phyloP scores from a whole-genome alignment of 2,888 invertebrate species.

The Thereva nobilitata region DNA sequence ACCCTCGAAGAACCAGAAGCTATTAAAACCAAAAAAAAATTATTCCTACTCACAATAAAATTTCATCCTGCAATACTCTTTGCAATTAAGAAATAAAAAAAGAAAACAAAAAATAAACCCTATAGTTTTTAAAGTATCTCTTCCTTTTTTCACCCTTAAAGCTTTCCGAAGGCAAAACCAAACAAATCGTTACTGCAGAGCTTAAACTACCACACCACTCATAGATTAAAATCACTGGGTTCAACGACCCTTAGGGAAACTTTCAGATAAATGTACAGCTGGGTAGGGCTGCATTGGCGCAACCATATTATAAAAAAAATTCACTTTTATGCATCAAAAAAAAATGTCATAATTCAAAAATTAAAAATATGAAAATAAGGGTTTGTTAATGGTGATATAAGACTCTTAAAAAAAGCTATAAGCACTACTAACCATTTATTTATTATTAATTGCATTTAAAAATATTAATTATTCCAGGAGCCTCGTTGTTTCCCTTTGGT shows the following conservation, averaged over 20 bases:
- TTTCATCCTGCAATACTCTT: too few relatives aligned
- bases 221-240: slow-evolving; percentile 22
- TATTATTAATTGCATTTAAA: not conserved
- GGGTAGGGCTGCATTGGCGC: slow-evolving; percentile 31
- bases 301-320: slow-evolving; percentile 20
- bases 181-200: slow-evolving; percentile 36
- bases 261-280: slow-evolving; percentile 30
- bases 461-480: too few relatives aligned
- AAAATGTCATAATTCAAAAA: not conserved
- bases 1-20: too few relatives aligned
- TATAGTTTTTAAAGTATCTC: not conserved
- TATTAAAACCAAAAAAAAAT: too few relatives aligned
- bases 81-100: too few relatives aligned
- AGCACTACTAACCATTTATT: slow-evolving; percentile 27
- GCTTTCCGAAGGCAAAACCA: slow-evolving; percentile 18
- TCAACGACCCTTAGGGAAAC: slow-evolving; percentile 31
- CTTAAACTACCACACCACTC: slow-evolving; percentile 24
- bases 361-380: slow-evolving; percentile 3
- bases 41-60: too few relatives aligned
- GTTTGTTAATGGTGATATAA: not conserved
- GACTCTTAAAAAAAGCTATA: not conserved
- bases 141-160: slow-evolving; percentile 11
- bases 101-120: too few relatives aligned
- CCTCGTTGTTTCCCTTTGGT: too few relatives aligned
- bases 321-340: slow-evolving; percentile 11